Evolutionary conservation across 2,888 invertebrate genomes (phyloP).

Genomic region (Thereva unica): DNA sequence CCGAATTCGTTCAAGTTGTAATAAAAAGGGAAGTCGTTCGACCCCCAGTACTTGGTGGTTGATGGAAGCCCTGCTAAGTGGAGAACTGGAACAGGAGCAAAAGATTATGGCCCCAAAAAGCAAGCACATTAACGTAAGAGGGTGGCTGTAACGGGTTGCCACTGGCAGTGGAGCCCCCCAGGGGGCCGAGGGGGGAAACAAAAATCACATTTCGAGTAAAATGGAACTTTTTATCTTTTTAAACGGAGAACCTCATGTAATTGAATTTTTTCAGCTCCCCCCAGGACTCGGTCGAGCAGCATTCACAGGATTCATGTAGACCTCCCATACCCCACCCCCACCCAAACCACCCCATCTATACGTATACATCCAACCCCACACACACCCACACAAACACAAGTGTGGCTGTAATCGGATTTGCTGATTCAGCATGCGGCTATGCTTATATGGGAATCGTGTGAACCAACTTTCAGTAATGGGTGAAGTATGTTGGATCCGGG

Average conservation of each 20-base stretch:
- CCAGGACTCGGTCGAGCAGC: not conserved
- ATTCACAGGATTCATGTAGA: no score
- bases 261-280: slow-evolving; percentile 33
- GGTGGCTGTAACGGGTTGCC: not conserved
- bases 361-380: no score
- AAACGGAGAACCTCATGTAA: slow-evolving; percentile 31
- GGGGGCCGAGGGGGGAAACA: slow-evolving; percentile 17
- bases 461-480: slow-evolving; percentile 22
- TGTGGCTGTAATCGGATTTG: slow-evolving; percentile 36
- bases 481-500: slow-evolving; percentile 21
- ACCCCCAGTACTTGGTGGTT: slow-evolving; percentile 4
- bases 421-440: slow-evolving; percentile 25
- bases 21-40: not conserved
- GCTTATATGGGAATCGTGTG: slow-evolving; percentile 1
- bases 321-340: no score
- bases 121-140: slow-evolving; percentile 18
- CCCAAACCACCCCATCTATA: no score
- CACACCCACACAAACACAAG: no score
- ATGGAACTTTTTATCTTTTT: slow-evolving; percentile 34
- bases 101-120: slow-evolving; percentile 19
- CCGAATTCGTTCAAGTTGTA: not conserved
- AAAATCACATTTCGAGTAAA: slow-evolving; percentile 34
- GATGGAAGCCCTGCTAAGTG: slow-evolving; percentile 26
- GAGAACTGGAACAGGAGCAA: slow-evolving; percentile 2
- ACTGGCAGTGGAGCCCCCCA: not conserved